Evolutionary conservation across 2,113 vertebrate genomes (phyloP).

Genomic region (Callospermophilus lateralis): DNA sequence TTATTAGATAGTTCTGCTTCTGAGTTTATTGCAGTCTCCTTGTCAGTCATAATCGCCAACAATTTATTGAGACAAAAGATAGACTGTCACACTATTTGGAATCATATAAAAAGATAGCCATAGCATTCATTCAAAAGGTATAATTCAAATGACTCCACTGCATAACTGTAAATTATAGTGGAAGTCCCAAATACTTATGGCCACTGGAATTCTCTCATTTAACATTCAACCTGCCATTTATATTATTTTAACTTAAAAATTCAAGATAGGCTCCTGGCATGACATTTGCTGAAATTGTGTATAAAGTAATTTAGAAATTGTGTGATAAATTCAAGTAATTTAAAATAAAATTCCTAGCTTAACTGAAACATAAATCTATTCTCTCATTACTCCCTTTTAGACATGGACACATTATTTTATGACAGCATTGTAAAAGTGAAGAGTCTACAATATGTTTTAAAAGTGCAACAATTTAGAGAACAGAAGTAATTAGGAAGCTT

Average conservation of each 20-base stretch:
- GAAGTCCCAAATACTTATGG: not conserved
- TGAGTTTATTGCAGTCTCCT: slow-evolving; percentile 50
- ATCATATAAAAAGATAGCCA: slow-evolving; percentile 30
- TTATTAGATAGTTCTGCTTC: slow-evolving; percentile 73
- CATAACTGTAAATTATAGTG: slow-evolving; percentile 52
- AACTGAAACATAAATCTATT: slow-evolving; percentile 57
- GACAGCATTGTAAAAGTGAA: slow-evolving; percentile 75
- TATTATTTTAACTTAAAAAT: slow-evolving; percentile 60
- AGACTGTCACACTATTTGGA: slow-evolving; percentile 49
- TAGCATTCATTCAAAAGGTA: slow-evolving; percentile 37
- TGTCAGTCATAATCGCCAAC: slow-evolving; percentile 64
- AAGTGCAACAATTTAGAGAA: slow-evolving; percentile 73
- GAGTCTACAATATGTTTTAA: slow-evolving; percentile 64
- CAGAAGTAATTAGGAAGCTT: slow-evolving; percentile 78
- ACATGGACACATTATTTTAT: slow-evolving; percentile 76
- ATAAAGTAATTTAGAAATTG: slow-evolving; percentile 56
- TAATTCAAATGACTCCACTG: not conserved
- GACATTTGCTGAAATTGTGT: slow-evolving; percentile 34
- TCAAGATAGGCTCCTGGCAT: not conserved
- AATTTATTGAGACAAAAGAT: slow-evolving; percentile 67
- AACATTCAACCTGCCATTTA: slow-evolving; percentile 46
- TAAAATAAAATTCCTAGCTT: slow-evolving; percentile 59
- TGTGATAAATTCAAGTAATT: slow-evolving; percentile 5
- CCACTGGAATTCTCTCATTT: not conserved
- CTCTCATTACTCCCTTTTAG: slow-evolving; percentile 54